Percentiles rank a stretch among this genome's conserved stretches.
Conservation (phyloP, 2,888 invertebrate genomes). For the Pherbina coryleti region DNA sequence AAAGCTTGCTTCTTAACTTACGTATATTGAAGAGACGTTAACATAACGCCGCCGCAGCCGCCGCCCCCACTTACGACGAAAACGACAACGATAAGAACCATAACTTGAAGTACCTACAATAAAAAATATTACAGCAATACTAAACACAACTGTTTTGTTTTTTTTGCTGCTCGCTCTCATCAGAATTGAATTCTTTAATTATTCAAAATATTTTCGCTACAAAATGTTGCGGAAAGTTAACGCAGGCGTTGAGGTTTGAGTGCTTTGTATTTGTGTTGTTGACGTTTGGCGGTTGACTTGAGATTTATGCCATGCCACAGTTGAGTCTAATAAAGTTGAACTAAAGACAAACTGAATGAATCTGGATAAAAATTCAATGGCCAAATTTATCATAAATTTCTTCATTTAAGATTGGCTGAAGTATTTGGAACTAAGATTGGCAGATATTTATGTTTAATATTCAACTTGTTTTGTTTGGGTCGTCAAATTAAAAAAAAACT, state of each 20-base stretch:
- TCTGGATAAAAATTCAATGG: too few relatives aligned
- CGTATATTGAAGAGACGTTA: not conserved
- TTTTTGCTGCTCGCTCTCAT: not conserved
- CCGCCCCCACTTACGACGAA: too few relatives aligned
- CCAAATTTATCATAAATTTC: too few relatives aligned
- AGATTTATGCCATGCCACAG: not conserved
- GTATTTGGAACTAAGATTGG: too few relatives aligned
- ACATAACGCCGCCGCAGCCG: not conserved
- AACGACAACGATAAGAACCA: not conserved
- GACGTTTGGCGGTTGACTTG: not conserved
- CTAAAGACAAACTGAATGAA: too few relatives aligned
- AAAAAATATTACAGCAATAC: not conserved
- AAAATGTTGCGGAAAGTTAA: not conserved
- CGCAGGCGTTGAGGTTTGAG: not conserved
- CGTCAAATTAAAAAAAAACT: too few relatives aligned
- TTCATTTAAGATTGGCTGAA: too few relatives aligned
- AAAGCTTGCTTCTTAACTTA: not conserved
- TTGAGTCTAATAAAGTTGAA: not conserved
- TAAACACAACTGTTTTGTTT: not conserved
- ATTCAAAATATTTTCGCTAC: not conserved
- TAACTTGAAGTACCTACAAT: not conserved
- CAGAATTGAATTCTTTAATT: not conserved
- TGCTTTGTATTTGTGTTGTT: not conserved
- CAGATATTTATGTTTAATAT: too few relatives aligned
- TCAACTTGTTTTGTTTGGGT: too few relatives aligned